These are phyloP conservation scores for Pluvialis apricaria DNA, from an alignment of 2,113 vertebrate species.

Conservation along the genomic window DNA sequence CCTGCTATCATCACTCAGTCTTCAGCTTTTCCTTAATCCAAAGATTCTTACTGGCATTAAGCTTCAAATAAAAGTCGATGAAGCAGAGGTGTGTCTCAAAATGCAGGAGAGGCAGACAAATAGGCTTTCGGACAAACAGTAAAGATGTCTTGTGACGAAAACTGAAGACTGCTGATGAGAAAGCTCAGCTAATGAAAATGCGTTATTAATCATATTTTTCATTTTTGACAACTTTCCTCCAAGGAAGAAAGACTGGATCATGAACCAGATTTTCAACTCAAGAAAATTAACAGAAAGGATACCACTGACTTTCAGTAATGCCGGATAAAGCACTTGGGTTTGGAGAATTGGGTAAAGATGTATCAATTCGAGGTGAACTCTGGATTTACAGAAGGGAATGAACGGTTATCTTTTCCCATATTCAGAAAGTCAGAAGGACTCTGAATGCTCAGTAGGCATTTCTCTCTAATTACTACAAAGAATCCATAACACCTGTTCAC, in stretches of 20 bases:
- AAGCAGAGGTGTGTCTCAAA: background rate
- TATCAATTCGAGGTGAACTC: background rate
- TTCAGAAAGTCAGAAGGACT: background rate
- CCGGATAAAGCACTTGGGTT: background rate
- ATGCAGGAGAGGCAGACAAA: background rate
- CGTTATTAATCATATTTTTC: background rate
- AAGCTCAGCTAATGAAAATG: background rate
- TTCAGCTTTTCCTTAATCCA: background rate
- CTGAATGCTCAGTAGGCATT: background rate
- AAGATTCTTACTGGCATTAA: background rate
- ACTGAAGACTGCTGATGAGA: background rate
- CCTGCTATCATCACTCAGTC: background rate
- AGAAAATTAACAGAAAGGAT: background rate
- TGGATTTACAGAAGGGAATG: background rate
- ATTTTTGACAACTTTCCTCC: background rate
- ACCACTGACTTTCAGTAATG: background rate
- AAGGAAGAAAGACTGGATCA: background rate
- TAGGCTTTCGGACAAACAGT: background rate
- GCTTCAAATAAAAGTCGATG: background rate
- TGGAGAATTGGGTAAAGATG: background rate
- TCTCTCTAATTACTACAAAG: background rate
- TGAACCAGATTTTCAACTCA: background rate
- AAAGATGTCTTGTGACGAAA: background rate
- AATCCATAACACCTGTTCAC: background rate
- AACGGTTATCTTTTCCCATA: background rate